Conservation (phyloP, 2,113 vertebrate species). For the Penelope pileata region DNA sequence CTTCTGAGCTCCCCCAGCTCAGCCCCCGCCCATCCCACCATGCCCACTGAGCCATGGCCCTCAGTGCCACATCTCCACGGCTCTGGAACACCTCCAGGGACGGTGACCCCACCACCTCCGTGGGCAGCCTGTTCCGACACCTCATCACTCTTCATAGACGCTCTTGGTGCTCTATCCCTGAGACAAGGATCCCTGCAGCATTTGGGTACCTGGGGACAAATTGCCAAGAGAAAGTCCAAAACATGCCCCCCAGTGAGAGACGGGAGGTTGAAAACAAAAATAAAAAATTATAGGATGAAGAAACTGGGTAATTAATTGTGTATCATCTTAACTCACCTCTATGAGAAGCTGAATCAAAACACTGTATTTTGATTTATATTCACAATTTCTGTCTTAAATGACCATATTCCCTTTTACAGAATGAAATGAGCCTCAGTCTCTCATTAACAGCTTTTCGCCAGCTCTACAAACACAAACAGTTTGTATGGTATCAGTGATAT, state of each 20-base stretch:
- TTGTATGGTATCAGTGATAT: background rate
- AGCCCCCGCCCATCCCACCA: too few species aligned
- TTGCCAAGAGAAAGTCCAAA: too few species aligned
- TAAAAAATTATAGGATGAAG: background rate
- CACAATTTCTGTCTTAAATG: background rate
- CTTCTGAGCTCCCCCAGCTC: too few species aligned
- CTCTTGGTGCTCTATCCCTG: rapidly evolving
- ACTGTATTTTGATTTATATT: rapidly evolving
- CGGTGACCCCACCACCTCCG: too few species aligned
- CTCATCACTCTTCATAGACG: too few species aligned
- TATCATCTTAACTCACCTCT: background rate
- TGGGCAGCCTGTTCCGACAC: too few species aligned
- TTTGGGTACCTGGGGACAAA: background rate
- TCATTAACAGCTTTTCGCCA: background rate
- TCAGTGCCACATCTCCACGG: too few species aligned
- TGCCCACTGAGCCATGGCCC: too few species aligned
- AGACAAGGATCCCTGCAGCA: too few species aligned
- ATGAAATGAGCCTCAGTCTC: background rate
- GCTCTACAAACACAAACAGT: background rate
- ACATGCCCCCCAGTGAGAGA: background rate
- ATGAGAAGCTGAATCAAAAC: background rate
- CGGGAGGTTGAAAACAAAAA: too few species aligned
- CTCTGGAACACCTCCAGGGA: too few species aligned
- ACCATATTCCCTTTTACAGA: background rate
- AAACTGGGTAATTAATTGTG: background rate